Percentiles rank a stretch among this genome's conserved stretches.
Evolutionary conservation across 92 coral and sea anemone genomes (phyloP).

Genomic region (Ricordea florida): DNA sequence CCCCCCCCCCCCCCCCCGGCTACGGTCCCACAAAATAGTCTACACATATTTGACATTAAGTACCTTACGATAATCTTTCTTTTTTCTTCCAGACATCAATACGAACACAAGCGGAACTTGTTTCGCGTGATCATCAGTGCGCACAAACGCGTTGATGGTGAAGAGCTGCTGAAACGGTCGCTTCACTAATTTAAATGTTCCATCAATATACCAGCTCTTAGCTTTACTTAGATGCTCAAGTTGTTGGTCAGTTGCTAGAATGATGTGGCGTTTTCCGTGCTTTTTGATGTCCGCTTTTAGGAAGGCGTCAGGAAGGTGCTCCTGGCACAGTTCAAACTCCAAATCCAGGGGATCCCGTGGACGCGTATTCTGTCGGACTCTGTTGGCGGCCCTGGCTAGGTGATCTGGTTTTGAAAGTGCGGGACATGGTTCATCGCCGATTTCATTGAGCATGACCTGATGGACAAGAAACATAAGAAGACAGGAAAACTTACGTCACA

Average conservation of each 20-base stretch:
- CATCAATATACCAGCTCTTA: constrained; percentile 27
- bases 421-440: constrained; percentile 6
- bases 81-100: constrained; percentile 21
- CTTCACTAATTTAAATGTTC: constrained; percentile 16
- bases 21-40: too few species aligned
- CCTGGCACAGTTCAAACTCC: constrained; percentile 5
- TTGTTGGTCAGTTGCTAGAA: constrained; percentile 22
- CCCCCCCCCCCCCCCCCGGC: too few species aligned
- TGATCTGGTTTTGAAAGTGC: background rate
- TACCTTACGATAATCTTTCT: constrained; percentile 15
- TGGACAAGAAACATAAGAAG: background rate
- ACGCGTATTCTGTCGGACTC: background rate
- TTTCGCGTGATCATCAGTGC: constrained; percentile 4
- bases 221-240: constrained; percentile 5
- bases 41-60: too few species aligned
- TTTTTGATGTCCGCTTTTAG: constrained; percentile 1
- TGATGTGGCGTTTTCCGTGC: constrained; percentile 13
- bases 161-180: constrained; percentile 17
- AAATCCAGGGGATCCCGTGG: constrained; percentile 17
- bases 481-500: background rate
- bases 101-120: constrained; percentile 28
- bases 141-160: constrained; percentile 14
- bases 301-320: constrained; percentile 19
- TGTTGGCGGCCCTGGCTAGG: constrained; percentile 4
- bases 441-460: background rate